Evolutionary conservation across 1,140 invertebrate genomes (phyloP), one percentile per base, ranked within the genome.

Genomic region (Cyrtorhinus lividipennis): DNA sequence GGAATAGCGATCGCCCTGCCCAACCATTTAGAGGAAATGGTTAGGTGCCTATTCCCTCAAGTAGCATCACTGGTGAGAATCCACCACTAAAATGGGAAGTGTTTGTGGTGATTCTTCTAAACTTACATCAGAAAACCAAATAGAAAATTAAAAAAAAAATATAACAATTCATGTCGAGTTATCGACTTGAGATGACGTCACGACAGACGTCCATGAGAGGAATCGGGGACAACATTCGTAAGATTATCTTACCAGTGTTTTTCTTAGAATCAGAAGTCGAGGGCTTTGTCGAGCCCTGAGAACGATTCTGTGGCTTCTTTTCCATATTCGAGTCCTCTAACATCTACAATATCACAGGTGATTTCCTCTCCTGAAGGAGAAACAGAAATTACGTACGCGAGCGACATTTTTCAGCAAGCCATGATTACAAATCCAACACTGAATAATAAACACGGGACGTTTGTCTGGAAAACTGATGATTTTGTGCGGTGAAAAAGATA

Each of bases 341-440:
- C 70, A 74, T 76, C 69, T 74, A 75, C 67, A 61, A 67, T 59
- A 66, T 66, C 67, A 66, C 70, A 68, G 75, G 75, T 76, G 71
- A 73, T 68, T 72, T 77, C 75, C 77, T 81, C 83, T 84, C 83
- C 84, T 78, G 79, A 77, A 77, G 82, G 82, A 84, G 83, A 81
- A 77, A 78, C 75, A 72, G 76, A 76, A 73, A 72, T 71, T 76
- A 78, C 75, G 74, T 80, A 80, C 78, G 81, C 73, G 72, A 75
- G 75, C 81, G 79, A 84, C 84, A 86, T 86, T 79, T 85, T 66
- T 78, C 70, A 87, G 80, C 81, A 86, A 84, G 82, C 84, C 85
- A 87, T 87, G 81, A 83, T 84, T 84, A 56, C 62, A 77, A 66
- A 67, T 73, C 72, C 71, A 73, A 73, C n/a, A 76, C 15, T 38